phyloP scores from a whole-genome alignment of 1,140 invertebrate species.

The Aphis craccivora region DNA sequence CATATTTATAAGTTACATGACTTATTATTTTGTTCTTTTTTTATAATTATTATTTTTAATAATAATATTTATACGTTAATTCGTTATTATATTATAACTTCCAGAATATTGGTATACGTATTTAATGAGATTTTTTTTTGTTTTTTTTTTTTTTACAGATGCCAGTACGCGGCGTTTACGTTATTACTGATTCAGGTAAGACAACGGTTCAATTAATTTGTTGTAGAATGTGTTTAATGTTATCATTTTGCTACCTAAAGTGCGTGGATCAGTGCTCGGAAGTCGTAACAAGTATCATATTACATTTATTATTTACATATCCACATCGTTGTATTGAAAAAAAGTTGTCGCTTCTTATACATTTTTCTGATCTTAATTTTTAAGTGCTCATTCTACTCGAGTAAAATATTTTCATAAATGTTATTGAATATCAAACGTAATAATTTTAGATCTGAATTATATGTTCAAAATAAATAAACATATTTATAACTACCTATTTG shows the following conservation, averaged over 20 bases:
- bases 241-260: background rate
- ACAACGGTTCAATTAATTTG: background rate
- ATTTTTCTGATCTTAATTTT: background rate
- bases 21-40: background rate
- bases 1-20: background rate
- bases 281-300: background rate
- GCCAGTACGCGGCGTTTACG: constrained; percentile 49
- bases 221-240: background rate
- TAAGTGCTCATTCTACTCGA: background rate
- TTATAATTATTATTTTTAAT: too few relatives aligned
- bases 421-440: background rate
- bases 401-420: background rate
- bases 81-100: too few relatives aligned
- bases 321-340: background rate
- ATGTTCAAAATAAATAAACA: background rate
- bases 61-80: too few relatives aligned
- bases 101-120: background rate
- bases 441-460: background rate
- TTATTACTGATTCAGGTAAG: constrained; percentile 50
- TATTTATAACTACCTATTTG: background rate
- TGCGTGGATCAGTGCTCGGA: background rate
- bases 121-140: background rate
- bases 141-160: constrained; percentile 37
- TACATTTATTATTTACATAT: too few relatives aligned
- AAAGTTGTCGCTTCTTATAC: background rate